Evolutionary conservation across 92 coral and sea anemone genomes (phyloP), one percentile per base, ranked within the genome.

Genomic region (Muricea muricata): DNA sequence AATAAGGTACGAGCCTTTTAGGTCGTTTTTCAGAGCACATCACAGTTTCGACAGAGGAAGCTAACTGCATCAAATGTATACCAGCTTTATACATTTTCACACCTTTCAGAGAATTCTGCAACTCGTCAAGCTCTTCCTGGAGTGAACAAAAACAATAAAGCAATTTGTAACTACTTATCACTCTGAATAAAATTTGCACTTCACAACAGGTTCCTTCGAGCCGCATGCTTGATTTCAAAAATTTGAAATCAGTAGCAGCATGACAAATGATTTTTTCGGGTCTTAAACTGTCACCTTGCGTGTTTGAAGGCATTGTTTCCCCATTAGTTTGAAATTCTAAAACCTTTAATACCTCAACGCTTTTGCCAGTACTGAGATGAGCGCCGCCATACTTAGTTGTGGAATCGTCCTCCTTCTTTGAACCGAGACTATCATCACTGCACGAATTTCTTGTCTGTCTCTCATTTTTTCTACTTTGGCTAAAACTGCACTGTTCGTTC

Each of bases 61-160:
- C 83, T 33, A 78, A 63, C 54, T 78, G 83, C 71, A 78, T 78
- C 30, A 78, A 78, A 78, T 78, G 83, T 18, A 78, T 78, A 4
- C 83, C 83, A 56, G 83, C 83, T 40, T 78, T 78, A 71, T 78
- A 78, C 29, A 56, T 30, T 28, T 78, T 78, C 18, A 78, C 71
- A 3, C 71, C 83, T 78, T 78, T 78, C 15, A 78, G 71, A 0
- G 71, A 78, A 24, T 45, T 56, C 20, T 78, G 83, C 34, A 78
- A 58, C 1, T 55, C 71, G 24, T 78, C 83, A 14, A 56, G 83
- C 58, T 58, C 83, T 11, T 57, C 83, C 83, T 78, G 55, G 23
- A 54, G 26, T 6, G 15, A 34, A 34, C 32, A 30, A 40, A 37
- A 8, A 45, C 29, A 39, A 40, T 68, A n/a, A n/a, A n/a, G n/a